Conservation (phyloP, 2,888 invertebrate species). For the Volucella inflata region DNA sequence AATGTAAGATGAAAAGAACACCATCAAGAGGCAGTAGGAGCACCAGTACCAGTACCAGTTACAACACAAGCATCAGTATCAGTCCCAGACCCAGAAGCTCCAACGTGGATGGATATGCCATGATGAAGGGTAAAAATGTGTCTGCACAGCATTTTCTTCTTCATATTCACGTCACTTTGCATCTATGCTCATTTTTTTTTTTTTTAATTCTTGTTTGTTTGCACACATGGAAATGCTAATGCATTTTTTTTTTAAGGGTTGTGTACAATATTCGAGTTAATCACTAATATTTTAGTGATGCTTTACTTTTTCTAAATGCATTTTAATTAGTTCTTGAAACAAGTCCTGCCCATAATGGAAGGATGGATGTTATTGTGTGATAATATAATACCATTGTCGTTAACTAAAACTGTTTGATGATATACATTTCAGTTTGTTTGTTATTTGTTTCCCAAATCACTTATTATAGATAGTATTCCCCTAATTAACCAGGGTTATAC, state of each 20-base stretch:
- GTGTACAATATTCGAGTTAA: slow-evolving; percentile 29
- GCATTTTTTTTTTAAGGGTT: slow-evolving; percentile 11
- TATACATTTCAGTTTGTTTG: neutral
- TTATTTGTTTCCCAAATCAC: neutral
- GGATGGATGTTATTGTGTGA: neutral
- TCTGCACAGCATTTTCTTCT: slow-evolving; percentile 35
- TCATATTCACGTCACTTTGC: too few species aligned
- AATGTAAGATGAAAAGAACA: slow-evolving; percentile 37
- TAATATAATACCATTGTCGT: neutral
- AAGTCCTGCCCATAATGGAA: too few species aligned
- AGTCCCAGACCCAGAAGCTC: neutral
- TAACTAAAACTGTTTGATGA: neutral
- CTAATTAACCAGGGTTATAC: too few species aligned
- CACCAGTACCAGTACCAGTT: neutral
- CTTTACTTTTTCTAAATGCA: slow-evolving; percentile 1
- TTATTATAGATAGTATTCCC: too few species aligned
- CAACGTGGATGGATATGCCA: neutral
- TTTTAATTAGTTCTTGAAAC: slow-evolving; percentile 4
- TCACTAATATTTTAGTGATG: slow-evolving; percentile 39
- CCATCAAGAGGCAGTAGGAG: slow-evolving; percentile 6
- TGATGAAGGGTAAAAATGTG: neutral
- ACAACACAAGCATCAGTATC: too few species aligned
- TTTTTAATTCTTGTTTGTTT: slow-evolving; percentile 42
- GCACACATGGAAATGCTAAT: slow-evolving; percentile 40
- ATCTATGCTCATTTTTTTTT: neutral